Conservation (phyloP, 2,113 vertebrate genomes). For the Platysteira castanea region DNA sequence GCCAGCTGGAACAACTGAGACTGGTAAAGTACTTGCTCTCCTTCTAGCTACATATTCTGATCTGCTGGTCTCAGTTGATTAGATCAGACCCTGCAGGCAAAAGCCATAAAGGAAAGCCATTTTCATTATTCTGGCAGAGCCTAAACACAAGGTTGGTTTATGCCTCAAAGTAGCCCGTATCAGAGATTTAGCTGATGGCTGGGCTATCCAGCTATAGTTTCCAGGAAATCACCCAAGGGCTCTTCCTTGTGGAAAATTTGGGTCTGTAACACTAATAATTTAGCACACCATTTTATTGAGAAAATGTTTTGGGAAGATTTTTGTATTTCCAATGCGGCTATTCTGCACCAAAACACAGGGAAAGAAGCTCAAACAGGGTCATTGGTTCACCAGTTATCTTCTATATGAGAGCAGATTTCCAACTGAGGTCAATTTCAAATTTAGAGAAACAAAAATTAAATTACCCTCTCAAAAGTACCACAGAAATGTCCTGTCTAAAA, state of each 20-base stretch:
- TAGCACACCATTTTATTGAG: neutral
- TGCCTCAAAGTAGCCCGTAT: neutral
- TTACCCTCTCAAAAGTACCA: rapidly evolving
- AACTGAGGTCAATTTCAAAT: neutral
- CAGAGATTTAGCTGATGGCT: neutral
- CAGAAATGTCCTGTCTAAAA: neutral
- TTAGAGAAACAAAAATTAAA: neutral
- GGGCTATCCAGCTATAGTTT: neutral
- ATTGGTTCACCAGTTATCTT: neutral
- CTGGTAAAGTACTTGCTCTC: neutral
- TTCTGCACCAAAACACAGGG: neutral
- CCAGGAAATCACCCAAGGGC: neutral
- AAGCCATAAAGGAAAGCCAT: neutral
- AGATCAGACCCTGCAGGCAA: neutral
- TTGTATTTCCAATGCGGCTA: neutral
- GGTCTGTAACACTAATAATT: neutral
- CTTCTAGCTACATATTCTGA: neutral
- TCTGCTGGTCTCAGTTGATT: neutral
- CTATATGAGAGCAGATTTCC: neutral
- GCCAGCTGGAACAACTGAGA: neutral
- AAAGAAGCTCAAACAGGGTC: neutral
- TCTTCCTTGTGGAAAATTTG: neutral
- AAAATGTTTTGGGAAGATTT: neutral
- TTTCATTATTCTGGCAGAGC: neutral
- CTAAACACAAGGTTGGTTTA: neutral